Evolutionary conservation across 1,140 invertebrate genomes (phyloP), one percentile per base, ranked within the genome.

Genomic region (Amyelois transitella): DNA sequence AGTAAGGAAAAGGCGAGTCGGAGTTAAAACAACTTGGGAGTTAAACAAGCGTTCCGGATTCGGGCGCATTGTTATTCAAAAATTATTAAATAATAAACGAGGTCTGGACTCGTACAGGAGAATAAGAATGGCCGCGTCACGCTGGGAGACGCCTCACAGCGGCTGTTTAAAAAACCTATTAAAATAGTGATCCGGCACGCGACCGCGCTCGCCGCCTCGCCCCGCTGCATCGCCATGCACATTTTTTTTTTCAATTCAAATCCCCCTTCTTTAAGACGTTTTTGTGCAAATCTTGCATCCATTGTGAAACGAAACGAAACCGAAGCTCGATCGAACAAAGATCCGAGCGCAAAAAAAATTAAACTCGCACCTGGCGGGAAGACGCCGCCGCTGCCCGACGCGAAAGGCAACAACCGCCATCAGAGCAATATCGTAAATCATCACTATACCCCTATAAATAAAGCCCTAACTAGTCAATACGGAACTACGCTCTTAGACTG

Each of bases 281-380:
- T 83, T 84, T 86, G 79, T 83, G 84, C 79, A 79, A 84, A 85
- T 77, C 81, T 82, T 76, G 65, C 72, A 72, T 62, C 65, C 59
- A 82, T 87, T 87, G 81, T 86, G 72, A 75, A 73, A 81, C 55
- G 78, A 75, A 75, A 81, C 55, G 77, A 79, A 81, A 75, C 71
- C 75, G 62, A 77, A 75, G 66, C 64, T 64, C 53, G 62, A 58
- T 51, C 61, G 60, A 56, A 82, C 78, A 86, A 84, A 74, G 70
- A 69, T 68, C 65, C 59, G 64, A 63, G 64, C 48, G 59, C 45
- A 49, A 63, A 75, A 76, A 71, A 66, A 69, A 51, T 44, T 10
- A 17, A 25, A 21, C 59, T 71, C 73, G 69, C 82, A 87, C 81
- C 84, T 87, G 84, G 84, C 72, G 56, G 66, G 64, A 71, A 71